Evolutionary conservation across 2,113 vertebrate genomes (phyloP).

Genomic region (Xiphorhynchus elegans): DNA sequence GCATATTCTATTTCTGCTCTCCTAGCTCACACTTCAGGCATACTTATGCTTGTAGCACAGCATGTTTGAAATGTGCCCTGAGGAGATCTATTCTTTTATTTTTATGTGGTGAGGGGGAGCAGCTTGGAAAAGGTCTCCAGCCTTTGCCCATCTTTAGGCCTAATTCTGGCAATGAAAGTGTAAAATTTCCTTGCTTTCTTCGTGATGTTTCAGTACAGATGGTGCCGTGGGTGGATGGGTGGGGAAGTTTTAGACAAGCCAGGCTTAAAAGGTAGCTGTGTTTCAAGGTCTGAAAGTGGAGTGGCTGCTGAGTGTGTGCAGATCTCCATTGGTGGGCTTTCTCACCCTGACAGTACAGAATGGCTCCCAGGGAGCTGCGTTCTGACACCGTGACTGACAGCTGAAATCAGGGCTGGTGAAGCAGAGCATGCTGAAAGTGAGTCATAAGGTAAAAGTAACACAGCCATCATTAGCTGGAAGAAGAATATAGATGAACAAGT

Average conservation of each 20-base stretch:
- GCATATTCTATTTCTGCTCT: neutral
- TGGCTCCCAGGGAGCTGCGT: neutral
- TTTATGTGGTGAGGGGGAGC: fast-evolving
- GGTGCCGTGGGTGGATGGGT: constrained; percentile 48
- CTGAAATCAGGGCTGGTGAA: neutral
- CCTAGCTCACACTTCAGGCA: neutral
- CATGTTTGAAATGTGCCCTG: neutral
- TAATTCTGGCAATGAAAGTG: neutral
- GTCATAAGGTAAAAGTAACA: constrained; percentile 46
- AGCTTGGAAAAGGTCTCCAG: neutral
- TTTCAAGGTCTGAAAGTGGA: constrained; percentile 14
- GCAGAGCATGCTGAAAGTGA: constrained; percentile 30
- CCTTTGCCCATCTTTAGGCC: neutral
- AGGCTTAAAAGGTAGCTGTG: neutral
- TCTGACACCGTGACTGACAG: neutral
- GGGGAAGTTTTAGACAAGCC: neutral
- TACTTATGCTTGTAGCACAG: neutral
- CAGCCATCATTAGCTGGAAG: constrained; percentile 2
- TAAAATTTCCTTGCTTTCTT: neutral
- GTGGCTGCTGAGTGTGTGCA: neutral
- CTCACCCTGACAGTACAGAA: neutral
- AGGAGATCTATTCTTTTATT: neutral
- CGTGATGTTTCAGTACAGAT: constrained; percentile 6
- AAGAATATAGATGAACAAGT: neutral
- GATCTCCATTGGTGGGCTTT: neutral